A percentile compares a stretch with the other conserved stretches of the same genome.
Evolutionary conservation across 1,140 invertebrate species (phyloP).

Genomic region (Cydia strobilella): DNA sequence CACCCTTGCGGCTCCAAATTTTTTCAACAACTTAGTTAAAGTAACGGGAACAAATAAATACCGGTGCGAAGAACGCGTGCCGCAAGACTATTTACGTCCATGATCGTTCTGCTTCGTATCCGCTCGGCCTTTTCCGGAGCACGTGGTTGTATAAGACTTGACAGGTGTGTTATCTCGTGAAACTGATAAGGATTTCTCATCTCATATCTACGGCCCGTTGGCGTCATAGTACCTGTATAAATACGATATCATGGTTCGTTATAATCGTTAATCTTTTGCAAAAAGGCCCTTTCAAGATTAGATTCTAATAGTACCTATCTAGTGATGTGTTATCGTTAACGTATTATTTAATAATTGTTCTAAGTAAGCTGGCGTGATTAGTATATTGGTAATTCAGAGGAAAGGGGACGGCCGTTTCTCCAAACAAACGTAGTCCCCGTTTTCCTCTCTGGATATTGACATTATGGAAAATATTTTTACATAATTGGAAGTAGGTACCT

Average conservation of each 20-base stretch:
- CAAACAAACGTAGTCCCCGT: no score
- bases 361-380: neutral
- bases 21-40: conserved; percentile 23
- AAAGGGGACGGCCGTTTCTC: no score
- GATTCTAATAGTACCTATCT: neutral
- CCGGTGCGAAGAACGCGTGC: conserved; percentile 44
- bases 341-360: neutral
- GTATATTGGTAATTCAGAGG: neutral
- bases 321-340: neutral
- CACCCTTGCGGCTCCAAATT: neutral
- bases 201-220: neutral
- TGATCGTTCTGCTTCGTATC: conserved; percentile 52
- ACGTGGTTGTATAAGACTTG: conserved; percentile 55
- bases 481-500: no score
- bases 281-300: neutral
- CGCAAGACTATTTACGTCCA: conserved; percentile 66
- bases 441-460: no score
- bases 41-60: conserved; percentile 27
- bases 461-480: no score
- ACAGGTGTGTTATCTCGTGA: conserved; percentile 47
- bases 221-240: neutral
- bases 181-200: conserved; percentile 37
- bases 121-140: conserved; percentile 59
- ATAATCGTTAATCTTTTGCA: conserved; percentile 1
- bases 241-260: neutral